Evolutionary conservation across 2,888 invertebrate genomes (phyloP).

Genomic region (Synanthedon formicaeformis): DNA sequence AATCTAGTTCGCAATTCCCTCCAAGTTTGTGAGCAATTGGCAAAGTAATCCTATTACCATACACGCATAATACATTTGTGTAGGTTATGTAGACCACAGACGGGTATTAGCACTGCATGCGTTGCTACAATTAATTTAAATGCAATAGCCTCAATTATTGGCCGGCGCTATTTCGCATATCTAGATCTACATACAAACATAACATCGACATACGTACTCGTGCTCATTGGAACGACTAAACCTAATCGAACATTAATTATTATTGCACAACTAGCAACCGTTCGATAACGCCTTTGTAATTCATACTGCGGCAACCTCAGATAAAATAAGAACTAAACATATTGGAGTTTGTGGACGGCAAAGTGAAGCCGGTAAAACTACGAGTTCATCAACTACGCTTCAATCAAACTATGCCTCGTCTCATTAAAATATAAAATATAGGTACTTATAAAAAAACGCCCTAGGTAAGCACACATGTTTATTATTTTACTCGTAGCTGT

Average conservation of each 20-base stretch:
- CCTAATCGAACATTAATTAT: not conserved
- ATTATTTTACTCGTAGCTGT: too few species aligned
- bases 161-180: slow-evolving; percentile 28
- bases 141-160: slow-evolving; percentile 60
- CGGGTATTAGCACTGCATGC: slow-evolving; percentile 42
- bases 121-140: slow-evolving; percentile 61
- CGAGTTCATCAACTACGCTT: too few species aligned
- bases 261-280: not conserved
- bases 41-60: slow-evolving; percentile 46
- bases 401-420: too few species aligned
- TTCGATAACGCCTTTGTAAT: not conserved
- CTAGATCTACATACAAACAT: not conserved
- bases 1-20: slow-evolving; percentile 37
- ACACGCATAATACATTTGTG: slow-evolving; percentile 34
- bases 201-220: not conserved
- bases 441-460: too few species aligned
- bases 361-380: too few species aligned
- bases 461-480: too few species aligned
- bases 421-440: too few species aligned
- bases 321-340: too few species aligned
- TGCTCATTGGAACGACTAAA: not conserved
- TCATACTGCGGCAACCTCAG: too few species aligned
- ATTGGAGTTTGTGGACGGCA: too few species aligned
- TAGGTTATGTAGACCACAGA: slow-evolving; percentile 18
- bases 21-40: slow-evolving; percentile 54